These are phyloP conservation scores for Cordylochernes scorpioides DNA, from an alignment of 2,888 invertebrate genomes.

Conservation along the genomic window DNA sequence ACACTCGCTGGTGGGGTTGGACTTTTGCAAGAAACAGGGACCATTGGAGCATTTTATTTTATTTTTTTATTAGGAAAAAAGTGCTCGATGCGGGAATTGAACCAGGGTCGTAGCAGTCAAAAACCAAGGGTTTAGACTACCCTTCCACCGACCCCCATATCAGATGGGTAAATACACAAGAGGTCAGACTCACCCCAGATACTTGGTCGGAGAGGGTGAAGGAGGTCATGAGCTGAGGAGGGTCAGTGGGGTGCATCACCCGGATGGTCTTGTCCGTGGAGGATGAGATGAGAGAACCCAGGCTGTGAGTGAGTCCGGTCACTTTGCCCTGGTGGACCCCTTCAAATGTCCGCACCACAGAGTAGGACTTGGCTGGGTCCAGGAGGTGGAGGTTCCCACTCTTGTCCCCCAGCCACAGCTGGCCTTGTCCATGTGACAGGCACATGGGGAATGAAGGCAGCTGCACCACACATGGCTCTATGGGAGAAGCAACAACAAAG, in stretches of 20 bases:
- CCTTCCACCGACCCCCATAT: no score
- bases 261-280: constrained; percentile 11
- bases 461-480: no score
- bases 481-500: no score
- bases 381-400: constrained; percentile 7
- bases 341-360: constrained; percentile 4
- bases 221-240: constrained; percentile 7
- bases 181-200: constrained; percentile 6
- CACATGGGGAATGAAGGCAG: constrained; percentile 8
- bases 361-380: constrained; percentile 4
- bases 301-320: constrained; percentile 9
- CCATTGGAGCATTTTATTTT: no score
- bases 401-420: constrained; percentile 9
- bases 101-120: no score
- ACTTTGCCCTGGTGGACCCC: constrained; percentile 7
- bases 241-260: constrained; percentile 7
- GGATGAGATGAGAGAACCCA: constrained; percentile 9
- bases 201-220: constrained; percentile 4
- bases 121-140: no score
- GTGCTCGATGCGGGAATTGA: no score
- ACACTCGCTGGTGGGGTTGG: no score
- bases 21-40: no score
- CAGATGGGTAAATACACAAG: no score
- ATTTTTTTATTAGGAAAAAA: no score
- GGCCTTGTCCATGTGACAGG: constrained; percentile 7